Evolutionary conservation across 2,113 vertebrate species (phyloP).

Genomic region (Saccopteryx leptura): DNA sequence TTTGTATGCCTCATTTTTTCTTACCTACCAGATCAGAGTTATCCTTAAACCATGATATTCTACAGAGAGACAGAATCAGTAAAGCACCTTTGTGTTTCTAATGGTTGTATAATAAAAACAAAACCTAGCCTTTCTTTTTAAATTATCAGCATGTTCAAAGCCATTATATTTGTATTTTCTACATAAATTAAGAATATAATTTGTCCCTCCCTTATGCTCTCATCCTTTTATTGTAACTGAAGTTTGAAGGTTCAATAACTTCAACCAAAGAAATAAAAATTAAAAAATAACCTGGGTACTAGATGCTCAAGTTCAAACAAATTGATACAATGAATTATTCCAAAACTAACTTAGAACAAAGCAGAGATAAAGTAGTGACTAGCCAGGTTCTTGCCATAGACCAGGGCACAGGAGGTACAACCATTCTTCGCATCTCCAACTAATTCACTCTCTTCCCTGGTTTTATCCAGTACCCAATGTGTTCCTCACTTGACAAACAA

Average conservation of each 20-base stretch:
- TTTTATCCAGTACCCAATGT: background rate
- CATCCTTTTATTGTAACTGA: constrained; percentile 15
- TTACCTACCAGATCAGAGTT: constrained; percentile 31
- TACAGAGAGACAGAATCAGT: background rate
- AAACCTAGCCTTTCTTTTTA: background rate
- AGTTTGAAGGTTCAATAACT: background rate
- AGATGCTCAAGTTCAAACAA: constrained; percentile 26
- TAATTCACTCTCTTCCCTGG: background rate
- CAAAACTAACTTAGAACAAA: constrained; percentile 43
- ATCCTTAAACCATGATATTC: constrained; percentile 24
- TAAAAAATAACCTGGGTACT: background rate
- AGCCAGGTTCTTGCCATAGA: background rate
- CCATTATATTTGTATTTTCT: constrained; percentile 46
- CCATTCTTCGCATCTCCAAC: background rate
- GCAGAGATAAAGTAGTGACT: background rate
- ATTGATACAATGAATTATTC: background rate
- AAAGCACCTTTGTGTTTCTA: constrained; percentile 1
- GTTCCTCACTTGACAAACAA: background rate
- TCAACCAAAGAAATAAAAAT: background rate
- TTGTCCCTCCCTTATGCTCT: constrained; percentile 18
- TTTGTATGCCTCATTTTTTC: constrained; percentile 31
- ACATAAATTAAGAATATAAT: constrained; percentile 54
- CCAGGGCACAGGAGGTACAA: background rate
- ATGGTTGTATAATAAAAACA: constrained; percentile 25
- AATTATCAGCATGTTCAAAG: constrained; percentile 15